Conservation (phyloP, 2,888 invertebrate species). For the Sericinus montela region DNA sequence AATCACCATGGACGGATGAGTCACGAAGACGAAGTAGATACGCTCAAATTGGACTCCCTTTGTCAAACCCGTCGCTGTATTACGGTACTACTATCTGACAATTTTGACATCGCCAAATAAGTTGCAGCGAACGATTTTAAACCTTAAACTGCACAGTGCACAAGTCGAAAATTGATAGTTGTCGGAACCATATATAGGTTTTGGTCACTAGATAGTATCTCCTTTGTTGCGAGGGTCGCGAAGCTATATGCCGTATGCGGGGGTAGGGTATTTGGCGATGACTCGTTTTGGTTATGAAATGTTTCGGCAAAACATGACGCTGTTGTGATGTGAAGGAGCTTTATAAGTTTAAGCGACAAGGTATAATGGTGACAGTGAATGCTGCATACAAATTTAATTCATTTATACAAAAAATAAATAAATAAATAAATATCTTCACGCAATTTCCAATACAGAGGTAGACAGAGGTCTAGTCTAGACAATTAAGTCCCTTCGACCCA, state of each 20-base stretch:
- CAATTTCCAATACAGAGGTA: no score
- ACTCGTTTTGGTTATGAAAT: slow-evolving; percentile 3
- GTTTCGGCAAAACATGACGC: slow-evolving; percentile 5
- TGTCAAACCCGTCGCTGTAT: slow-evolving; percentile 49
- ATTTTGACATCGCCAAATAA: background rate
- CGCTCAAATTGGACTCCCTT: slow-evolving; percentile 61
- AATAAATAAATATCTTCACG: no score
- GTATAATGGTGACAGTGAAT: background rate
- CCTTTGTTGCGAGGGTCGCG: slow-evolving; percentile 15
- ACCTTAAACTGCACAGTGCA: background rate
- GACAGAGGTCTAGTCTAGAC: no score
- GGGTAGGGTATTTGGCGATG: slow-evolving; percentile 11
- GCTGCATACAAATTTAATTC: background rate
- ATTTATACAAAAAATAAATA: no score
- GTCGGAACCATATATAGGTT: slow-evolving; percentile 10
- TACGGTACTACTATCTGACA: slow-evolving; percentile 19
- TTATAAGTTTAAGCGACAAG: background rate
- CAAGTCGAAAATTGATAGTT: background rate
- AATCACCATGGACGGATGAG: slow-evolving; percentile 60
- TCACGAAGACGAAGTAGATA: slow-evolving; percentile 66
- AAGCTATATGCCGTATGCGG: slow-evolving; percentile 9
- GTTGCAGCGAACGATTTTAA: background rate
- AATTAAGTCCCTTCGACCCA: no score
- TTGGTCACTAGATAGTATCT: slow-evolving; percentile 15
- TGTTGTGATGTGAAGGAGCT: slow-evolving; percentile 12